phyloP scores from a whole-genome alignment of 2,797 vertebrate species.

The Distichodus sexfasciatus region DNA sequence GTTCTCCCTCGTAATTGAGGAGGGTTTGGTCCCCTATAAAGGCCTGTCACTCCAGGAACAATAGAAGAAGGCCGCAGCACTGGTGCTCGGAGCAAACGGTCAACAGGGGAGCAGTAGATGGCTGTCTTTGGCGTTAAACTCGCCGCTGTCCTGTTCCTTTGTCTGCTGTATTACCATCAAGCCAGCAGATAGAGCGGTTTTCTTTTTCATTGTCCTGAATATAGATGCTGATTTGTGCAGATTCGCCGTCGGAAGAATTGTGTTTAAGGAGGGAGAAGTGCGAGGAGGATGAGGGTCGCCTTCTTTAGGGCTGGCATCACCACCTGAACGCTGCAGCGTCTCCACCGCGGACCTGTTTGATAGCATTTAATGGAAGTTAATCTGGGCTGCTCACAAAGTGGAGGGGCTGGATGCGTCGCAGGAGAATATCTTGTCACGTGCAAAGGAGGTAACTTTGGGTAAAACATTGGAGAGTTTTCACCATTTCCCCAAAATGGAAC shows the following conservation, averaged over 20 bases:
- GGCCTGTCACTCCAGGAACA: constrained; percentile 49
- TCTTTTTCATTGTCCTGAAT: constrained; percentile 55
- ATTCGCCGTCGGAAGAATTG: constrained; percentile 23
- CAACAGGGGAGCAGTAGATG: constrained; percentile 66
- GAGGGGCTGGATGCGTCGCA: not conserved
- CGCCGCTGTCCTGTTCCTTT: constrained; percentile 57
- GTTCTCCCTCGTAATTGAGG: constrained; percentile 50
- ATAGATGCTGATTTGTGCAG: constrained; percentile 44
- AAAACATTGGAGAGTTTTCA: too few relatives aligned
- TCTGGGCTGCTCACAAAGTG: constrained; percentile 3
- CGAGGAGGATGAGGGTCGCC: not conserved
- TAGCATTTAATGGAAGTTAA: constrained; percentile 35
- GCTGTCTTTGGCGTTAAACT: constrained; percentile 51
- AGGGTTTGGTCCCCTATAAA: constrained; percentile 39
- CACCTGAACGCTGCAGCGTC: constrained; percentile 13
- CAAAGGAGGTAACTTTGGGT: not conserved
- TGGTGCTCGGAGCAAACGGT: constrained; percentile 38
- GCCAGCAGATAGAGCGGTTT: constrained; percentile 51
- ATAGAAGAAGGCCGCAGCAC: constrained; percentile 49
- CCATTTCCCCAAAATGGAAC: too few relatives aligned
- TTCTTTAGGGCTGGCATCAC: not conserved
- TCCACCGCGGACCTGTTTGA: constrained; percentile 31
- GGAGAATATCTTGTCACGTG: not conserved
- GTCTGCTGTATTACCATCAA: constrained; percentile 58
- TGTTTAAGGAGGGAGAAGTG: constrained; percentile 10